phyloP scores from a whole-genome alignment of 2,888 invertebrate genomes.

The Digitonthophagus gazella region DNA sequence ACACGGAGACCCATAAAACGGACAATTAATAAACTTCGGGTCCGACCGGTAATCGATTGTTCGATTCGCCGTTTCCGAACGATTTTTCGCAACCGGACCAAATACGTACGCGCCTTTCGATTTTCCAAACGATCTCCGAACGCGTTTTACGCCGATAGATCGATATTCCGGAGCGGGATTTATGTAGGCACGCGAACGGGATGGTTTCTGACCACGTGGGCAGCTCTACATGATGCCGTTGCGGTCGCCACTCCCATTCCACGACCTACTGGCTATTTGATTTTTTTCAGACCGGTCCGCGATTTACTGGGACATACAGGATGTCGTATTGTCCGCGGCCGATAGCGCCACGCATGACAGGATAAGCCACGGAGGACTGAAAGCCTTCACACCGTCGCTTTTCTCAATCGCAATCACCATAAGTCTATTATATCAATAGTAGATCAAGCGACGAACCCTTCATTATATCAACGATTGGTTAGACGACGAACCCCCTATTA shows the following conservation, averaged over 20 bases:
- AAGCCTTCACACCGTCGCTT: not conserved
- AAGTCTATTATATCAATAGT: not conserved
- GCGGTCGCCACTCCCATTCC: constrained; percentile 43
- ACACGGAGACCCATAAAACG: not conserved
- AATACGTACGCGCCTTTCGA: too few species aligned
- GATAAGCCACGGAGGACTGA: not conserved
- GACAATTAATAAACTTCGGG: not conserved
- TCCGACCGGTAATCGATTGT: not conserved
- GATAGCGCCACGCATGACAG: not conserved
- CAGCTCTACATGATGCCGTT: not conserved
- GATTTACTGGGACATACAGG: constrained; percentile 20
- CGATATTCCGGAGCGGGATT: not conserved
- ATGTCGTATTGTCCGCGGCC: constrained; percentile 21
- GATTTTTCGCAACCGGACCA: too few species aligned
- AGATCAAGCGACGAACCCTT: not conserved
- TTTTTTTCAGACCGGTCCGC: constrained; percentile 44
- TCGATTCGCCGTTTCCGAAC: not conserved
- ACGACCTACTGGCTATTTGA: constrained; percentile 45
- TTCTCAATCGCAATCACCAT: not conserved
- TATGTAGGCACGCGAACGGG: not conserved
- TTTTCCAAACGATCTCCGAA: not conserved
- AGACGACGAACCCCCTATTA: too few species aligned
- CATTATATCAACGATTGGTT: not conserved
- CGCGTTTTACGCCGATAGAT: not conserved
- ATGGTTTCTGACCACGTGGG: not conserved